Evolutionary conservation across 2,888 invertebrate species (phyloP).

Genomic region (Laspeyria flexula): DNA sequence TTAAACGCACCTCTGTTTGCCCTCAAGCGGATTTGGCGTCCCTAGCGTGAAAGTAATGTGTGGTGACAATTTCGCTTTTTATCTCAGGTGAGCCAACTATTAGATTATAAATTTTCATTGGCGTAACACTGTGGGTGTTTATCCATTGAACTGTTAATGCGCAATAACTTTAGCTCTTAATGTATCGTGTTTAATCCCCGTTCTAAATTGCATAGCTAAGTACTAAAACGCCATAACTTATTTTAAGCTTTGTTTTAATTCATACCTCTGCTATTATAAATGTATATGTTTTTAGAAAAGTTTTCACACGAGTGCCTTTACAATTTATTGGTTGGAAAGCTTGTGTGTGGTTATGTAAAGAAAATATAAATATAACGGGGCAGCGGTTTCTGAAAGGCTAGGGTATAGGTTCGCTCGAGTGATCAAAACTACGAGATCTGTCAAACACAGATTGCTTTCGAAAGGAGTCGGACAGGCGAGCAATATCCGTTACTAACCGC

Average conservation of each 20-base stretch:
- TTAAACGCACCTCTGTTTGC: constrained; percentile 38
- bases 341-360: constrained; percentile 27
- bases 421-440: constrained; percentile 72
- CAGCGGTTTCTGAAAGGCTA: constrained; percentile 51
- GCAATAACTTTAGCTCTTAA: constrained; percentile 6
- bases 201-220: not conserved
- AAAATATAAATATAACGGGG: constrained; percentile 53
- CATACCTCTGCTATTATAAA: too few species aligned
- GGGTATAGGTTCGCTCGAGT: constrained; percentile 58
- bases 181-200: not conserved
- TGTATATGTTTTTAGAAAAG: constrained; percentile 5
- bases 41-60: constrained; percentile 25
- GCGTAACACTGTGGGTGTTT: constrained; percentile 1
- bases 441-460: constrained; percentile 72
- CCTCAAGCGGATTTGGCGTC: constrained; percentile 27
- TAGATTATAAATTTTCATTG: constrained; percentile 18
- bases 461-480: constrained; percentile 61
- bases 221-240: not conserved
- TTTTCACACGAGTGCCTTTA: constrained; percentile 17
- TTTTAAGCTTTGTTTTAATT: not conserved
- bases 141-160: constrained; percentile 4
- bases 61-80: constrained; percentile 21
- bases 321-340: constrained; percentile 23
- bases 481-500: constrained; percentile 60
- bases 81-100: constrained; percentile 26